Percentiles rank a stretch among this genome's conserved stretches.
Evolutionary conservation across 1,140 invertebrate species (phyloP).

Genomic region (Orussus abietinus): DNA sequence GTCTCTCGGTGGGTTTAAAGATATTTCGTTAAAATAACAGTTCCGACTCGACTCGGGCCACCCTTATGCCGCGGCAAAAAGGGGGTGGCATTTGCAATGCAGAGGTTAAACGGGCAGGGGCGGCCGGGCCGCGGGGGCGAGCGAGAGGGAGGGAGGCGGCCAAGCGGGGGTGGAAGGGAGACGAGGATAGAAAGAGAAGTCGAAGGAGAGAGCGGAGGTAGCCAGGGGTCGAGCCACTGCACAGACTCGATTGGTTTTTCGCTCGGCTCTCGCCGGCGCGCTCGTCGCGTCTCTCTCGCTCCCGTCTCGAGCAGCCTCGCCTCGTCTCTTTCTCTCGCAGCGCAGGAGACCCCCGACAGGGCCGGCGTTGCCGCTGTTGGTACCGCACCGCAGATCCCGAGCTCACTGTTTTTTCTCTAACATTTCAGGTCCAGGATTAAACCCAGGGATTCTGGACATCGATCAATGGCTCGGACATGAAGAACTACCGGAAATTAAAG

Average conservation of each 20-base stretch:
- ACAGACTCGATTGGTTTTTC: conserved; percentile 54
- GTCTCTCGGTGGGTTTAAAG: conserved; percentile 43
- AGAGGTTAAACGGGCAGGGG: conserved; percentile 52
- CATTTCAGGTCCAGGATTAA: no score
- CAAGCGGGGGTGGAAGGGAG: no score
- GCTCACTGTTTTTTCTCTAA: no score
- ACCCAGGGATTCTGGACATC: no score
- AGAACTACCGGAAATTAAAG: no score
- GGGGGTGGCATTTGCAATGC: conserved; percentile 55
- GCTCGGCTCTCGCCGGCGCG: conserved; percentile 31
- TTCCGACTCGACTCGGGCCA: conserved; percentile 15
- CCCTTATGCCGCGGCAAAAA: conserved; percentile 35
- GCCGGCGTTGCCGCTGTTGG: no score
- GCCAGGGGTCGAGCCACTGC: conserved; percentile 28
- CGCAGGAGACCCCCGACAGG: no score
- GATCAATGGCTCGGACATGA: no score
- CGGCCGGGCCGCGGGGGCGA: conserved; percentile 10
- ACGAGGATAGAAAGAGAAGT: no score
- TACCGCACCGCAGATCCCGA: no score
- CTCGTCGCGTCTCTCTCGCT: conserved; percentile 17
- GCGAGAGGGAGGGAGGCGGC: conserved; percentile 13
- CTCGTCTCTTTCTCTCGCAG: conserved; percentile 8
- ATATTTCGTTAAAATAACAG: conserved; percentile 57
- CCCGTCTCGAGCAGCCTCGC: conserved; percentile 3
- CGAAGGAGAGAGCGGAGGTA: no score